phyloP scores from a whole-genome alignment of 2,888 invertebrate species.

The Ditylenchus weischeri region DNA sequence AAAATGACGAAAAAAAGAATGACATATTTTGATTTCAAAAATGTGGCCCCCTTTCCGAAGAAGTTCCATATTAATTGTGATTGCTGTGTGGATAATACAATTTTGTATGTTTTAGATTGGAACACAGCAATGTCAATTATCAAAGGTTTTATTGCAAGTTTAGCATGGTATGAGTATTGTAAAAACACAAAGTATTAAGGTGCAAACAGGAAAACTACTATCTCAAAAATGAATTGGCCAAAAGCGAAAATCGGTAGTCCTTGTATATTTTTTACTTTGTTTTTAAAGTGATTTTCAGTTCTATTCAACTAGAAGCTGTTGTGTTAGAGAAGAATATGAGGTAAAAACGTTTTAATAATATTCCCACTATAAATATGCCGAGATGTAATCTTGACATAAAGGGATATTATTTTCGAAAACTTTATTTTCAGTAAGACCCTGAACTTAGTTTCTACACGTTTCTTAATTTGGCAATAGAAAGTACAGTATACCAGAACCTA shows the following conservation, averaged over 20 bases:
- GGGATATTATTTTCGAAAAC: too few relatives aligned
- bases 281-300: conserved; percentile 11
- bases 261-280: background rate
- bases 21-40: too few relatives aligned
- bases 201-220: conserved; percentile 16
- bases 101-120: background rate
- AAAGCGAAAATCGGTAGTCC: conserved; percentile 13
- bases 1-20: too few relatives aligned
- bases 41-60: too few relatives aligned
- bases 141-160: background rate
- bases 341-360: too few relatives aligned
- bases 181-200: too few relatives aligned
- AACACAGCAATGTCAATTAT: background rate
- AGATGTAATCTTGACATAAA: too few relatives aligned
- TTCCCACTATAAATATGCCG: too few relatives aligned
- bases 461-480: too few relatives aligned
- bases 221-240: conserved; percentile 10
- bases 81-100: background rate
- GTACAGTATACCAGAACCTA: too few relatives aligned
- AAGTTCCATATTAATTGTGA: background rate
- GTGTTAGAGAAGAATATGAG: conserved; percentile 24
- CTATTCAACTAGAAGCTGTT: conserved; percentile 20
- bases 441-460: too few relatives aligned
- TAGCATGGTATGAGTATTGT: background rate
- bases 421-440: too few relatives aligned